These are phyloP conservation scores for Anoncus sp. DNA, from an alignment of 2,888 invertebrate genomes.

Conservation along the genomic window DNA sequence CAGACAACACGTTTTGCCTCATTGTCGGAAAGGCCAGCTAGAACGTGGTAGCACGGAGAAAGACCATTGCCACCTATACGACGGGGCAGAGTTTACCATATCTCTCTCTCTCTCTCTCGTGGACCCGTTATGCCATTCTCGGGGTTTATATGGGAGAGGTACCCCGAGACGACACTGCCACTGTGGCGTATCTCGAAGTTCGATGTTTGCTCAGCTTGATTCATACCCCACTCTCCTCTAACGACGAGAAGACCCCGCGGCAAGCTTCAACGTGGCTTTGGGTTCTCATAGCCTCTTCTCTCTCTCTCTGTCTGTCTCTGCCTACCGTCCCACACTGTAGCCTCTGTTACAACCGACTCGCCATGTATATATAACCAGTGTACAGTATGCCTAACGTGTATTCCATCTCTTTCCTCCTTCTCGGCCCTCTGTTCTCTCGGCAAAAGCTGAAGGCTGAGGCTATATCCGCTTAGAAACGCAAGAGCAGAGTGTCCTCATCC, in stretches of 20 bases:
- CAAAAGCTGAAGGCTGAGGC: slow-evolving; percentile 24
- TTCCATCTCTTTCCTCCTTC: slow-evolving; percentile 43
- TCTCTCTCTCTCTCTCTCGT: too few species aligned
- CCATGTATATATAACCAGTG: slow-evolving; percentile 17
- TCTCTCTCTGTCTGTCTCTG: slow-evolving; percentile 65
- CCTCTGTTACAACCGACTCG: slow-evolving; percentile 51
- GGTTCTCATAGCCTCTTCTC: slow-evolving; percentile 63
- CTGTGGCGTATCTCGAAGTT: slow-evolving; percentile 80
- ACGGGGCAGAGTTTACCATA: slow-evolving; percentile 45
- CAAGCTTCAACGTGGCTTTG: slow-evolving; percentile 41
- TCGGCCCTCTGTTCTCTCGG: slow-evolving; percentile 23
- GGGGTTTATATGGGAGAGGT: slow-evolving; percentile 55
- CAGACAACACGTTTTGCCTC: slow-evolving; percentile 35
- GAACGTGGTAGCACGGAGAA: slow-evolving; percentile 21
- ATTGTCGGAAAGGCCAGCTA: slow-evolving; percentile 9
- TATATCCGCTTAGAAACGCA: slow-evolving; percentile 56
- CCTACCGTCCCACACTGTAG: slow-evolving; percentile 11
- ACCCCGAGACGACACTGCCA: slow-evolving; percentile 71
- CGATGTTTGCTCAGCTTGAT: slow-evolving; percentile 83
- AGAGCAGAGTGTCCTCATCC: slow-evolving; percentile 28
- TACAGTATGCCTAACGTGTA: slow-evolving; percentile 41
- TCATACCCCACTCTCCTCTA: slow-evolving; percentile 76
- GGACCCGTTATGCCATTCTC: slow-evolving; percentile 69
- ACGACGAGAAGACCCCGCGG: slow-evolving; percentile 41
- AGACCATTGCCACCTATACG: slow-evolving; percentile 42